Evolutionary conservation across 1,140 invertebrate species (phyloP), one percentile per base, ranked within the genome.

Genomic region (Eupristina koningsbergeri): DNA sequence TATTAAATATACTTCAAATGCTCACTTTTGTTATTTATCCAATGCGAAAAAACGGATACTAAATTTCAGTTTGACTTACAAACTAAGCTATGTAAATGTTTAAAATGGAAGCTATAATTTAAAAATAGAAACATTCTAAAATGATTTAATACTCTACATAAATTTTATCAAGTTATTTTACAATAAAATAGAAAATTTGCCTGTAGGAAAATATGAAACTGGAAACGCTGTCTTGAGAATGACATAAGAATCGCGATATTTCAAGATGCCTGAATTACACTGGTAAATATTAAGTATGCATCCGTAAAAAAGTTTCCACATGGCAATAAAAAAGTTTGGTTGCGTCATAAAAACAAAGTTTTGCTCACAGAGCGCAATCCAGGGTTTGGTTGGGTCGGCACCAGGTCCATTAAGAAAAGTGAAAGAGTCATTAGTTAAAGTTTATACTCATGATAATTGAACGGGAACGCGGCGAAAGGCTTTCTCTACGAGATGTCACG

Each of bases 371-470:
- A n/a, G 50, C 19, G 41, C 45, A 75, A 75, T 64, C 50, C 47
- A 26, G 8, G 45, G 34, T 11, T 58, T 17, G 36, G 26, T 22
- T n/a, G n/a, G n/a, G 58, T 69, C 80, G 67, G 80, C 78, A 67
- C 76, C 50, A 73, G 58, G 50, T 76, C 71, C 31, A 80, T 84
- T 76, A 84, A 75, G 71, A 41, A 36, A 53, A 64, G 71, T 64
- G 61, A 75, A 80, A 74, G 77, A 29, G 71, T 80, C 83, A 84
- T 84, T 80, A 76, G 58, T 79, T 47, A 31, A 76, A 84, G 45
- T 64, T 84, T 80, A 80, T 80, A 79, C 58, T 80, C 61, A 76
- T 84, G 83, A 84, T 84, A 76, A 84, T 84, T 84, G 82, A 80
- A 77, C n/a, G 67, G 29, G 76, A 78, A 39, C 61, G 17, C 26